Evolutionary conservation across 1,140 invertebrate genomes (phyloP), one percentile per base, ranked within the genome.

Genomic region (Meteorus sp.): DNA sequence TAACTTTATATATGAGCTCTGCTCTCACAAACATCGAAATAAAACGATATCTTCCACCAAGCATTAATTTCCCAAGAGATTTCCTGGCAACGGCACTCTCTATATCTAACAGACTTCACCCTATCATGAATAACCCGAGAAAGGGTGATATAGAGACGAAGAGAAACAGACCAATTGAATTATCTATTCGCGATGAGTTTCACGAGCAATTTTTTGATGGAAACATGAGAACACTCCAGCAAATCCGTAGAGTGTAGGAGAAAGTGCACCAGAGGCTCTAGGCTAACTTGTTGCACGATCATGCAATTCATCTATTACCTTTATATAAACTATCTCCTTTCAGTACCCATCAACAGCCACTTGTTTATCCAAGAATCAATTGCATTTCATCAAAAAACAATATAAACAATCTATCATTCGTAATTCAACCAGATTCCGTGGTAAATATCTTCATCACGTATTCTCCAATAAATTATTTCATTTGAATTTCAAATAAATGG

Each of bases 61-160:
- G 43, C 27, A 56, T 48, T 56, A 56, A 56, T 56, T 56, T 56
- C 44, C 55, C 27, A 0, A 3, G 43, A 56, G 31, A 56, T 56
- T 56, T 56, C 44, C 44, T 27, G 55, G 29, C 55, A 56, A 56
- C 55, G 44, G 44, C 9, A 48, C 37, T 56, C 25, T 6, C 11
- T 29, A 44, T 45, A 29, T 31, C 51, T 53, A 53, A 53, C 35
- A 35, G 51, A 19, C 13, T 41, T 23, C 7, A 7, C 19, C 19
- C 17, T 19, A 19, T 2, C 11, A 31, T 31, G 6, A 31, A 31
- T 31, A 8, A 8, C 11, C 6, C 11, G 11, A 31, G 2, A 31
- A 31, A 31, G 1, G 11, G 11, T 1, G 11, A 31, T 51, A 48
- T 27, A 48, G 11, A 50, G n/a, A n/a, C 15, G 17, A 22, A 53